phyloP scores from a whole-genome alignment of 2,113 vertebrate genomes.

The Ailurus styani region DNA sequence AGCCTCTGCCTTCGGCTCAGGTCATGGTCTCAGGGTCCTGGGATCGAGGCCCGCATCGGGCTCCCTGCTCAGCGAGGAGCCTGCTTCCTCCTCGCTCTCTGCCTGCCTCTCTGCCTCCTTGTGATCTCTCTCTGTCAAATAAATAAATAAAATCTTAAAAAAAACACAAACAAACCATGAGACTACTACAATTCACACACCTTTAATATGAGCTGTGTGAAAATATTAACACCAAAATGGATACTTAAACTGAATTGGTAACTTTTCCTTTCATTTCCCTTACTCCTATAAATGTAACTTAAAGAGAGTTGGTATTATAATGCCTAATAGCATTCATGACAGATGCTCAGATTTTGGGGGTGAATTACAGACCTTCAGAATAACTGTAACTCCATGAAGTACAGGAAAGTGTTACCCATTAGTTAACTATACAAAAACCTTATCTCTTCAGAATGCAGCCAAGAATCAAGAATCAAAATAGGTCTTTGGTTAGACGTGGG shows the following conservation, averaged over 20 bases:
- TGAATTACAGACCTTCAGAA: not conserved
- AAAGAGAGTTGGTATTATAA: not conserved
- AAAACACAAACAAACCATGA: too few relatives aligned
- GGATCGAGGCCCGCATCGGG: too few relatives aligned
- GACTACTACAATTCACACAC: not conserved
- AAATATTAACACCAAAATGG: not conserved
- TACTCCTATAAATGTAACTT: not conserved
- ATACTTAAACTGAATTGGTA: not conserved
- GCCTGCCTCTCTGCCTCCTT: too few relatives aligned
- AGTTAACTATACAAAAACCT: not conserved
- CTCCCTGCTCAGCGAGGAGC: too few relatives aligned
- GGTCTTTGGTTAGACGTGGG: not conserved
- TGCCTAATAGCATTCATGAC: not conserved
- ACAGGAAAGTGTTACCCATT: not conserved
- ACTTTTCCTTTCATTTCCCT: not conserved
- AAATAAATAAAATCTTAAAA: too few relatives aligned
- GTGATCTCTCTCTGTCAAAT: too few relatives aligned
- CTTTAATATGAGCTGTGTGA: not conserved
- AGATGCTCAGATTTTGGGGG: not conserved
- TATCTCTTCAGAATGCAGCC: not conserved
- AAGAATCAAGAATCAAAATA: not conserved
- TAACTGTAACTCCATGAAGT: not conserved
- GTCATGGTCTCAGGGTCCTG: too few relatives aligned
- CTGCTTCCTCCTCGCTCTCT: too few relatives aligned
- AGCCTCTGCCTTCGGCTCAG: too few relatives aligned